Percentiles rank a stretch among this genome's conserved stretches.
Conservation (phyloP, 2,888 invertebrate genomes). For the Clistopyga incitator region DNA sequence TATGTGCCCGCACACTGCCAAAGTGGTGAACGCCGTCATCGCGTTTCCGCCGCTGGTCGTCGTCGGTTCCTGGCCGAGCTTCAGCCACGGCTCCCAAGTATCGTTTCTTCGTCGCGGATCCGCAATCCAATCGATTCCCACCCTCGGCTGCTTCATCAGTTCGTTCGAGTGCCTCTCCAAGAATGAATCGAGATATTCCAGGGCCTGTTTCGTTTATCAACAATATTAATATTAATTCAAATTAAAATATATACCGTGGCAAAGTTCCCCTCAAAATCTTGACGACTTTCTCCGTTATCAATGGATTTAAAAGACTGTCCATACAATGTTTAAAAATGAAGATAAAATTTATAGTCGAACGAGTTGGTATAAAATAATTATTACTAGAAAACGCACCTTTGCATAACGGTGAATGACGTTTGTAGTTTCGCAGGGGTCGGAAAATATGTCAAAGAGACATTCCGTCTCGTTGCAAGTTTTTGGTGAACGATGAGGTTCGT, state of each 20-base stretch:
- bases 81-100: constrained; percentile 90
- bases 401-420: constrained; percentile 85
- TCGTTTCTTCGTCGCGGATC: constrained; percentile 90
- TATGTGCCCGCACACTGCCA: constrained; percentile 75
- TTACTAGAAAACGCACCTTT: constrained; percentile 70
- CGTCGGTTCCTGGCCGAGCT: constrained; percentile 69
- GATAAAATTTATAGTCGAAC: too few relatives aligned
- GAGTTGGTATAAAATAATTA: too few relatives aligned
- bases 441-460: constrained; percentile 91
- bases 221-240: not conserved
- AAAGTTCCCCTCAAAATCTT: not conserved
- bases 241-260: not conserved
- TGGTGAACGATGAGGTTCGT: constrained; percentile 68
- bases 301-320: too few relatives aligned
- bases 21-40: constrained; percentile 71
- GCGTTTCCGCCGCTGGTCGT: constrained; percentile 73
- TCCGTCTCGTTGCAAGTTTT: constrained; percentile 84
- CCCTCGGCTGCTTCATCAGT: constrained; percentile 72
- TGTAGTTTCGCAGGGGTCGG: constrained; percentile 92
- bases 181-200: constrained; percentile 74
- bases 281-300: too few relatives aligned
- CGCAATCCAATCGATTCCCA: constrained; percentile 84
- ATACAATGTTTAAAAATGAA: too few relatives aligned
- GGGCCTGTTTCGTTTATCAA: constrained; percentile 71
- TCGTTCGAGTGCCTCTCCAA: constrained; percentile 76